These are phyloP conservation scores for Helicolenus hilgendorfi DNA, from an alignment of 2,797 vertebrate species.

Conservation along the genomic window DNA sequence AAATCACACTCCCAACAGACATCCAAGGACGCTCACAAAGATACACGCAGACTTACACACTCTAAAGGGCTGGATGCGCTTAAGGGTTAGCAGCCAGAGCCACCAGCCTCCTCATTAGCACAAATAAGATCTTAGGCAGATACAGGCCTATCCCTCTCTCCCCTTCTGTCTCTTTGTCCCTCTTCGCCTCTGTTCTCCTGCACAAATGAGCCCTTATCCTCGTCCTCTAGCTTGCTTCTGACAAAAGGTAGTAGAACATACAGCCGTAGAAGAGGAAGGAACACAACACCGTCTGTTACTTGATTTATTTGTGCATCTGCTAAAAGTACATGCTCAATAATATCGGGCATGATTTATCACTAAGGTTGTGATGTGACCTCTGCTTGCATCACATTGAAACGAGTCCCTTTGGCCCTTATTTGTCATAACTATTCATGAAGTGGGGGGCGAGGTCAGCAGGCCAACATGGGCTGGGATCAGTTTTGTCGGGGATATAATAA, in stretches of 20 bases:
- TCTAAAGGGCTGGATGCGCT: conserved; percentile 48
- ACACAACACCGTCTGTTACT: neutral
- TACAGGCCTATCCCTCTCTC: conserved; percentile 47
- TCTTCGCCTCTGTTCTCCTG: conserved; percentile 40
- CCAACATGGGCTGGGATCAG: conserved; percentile 8
- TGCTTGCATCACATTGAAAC: conserved; percentile 16
- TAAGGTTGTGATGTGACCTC: conserved; percentile 35
- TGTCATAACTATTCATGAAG: conserved; percentile 54
- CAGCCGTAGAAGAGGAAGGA: neutral
- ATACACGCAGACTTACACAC: conserved; percentile 15
- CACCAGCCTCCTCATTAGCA: conserved; percentile 81
- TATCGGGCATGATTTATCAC: conserved; percentile 1
- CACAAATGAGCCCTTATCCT: conserved; percentile 72
- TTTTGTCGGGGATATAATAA: conserved; percentile 21
- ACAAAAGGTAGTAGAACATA: conserved; percentile 16
- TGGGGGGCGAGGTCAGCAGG: conserved; percentile 6
- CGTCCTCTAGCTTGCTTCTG: conserved; percentile 42
- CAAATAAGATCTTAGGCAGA: conserved; percentile 71
- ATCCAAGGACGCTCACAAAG: conserved; percentile 27
- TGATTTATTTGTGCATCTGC: neutral
- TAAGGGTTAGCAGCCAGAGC: conserved; percentile 62
- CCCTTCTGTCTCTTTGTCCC: conserved; percentile 36
- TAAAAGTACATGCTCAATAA: neutral
- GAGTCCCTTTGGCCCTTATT: neutral
- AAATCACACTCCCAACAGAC: conserved; percentile 40